Evolutionary conservation across 2,888 invertebrate species (phyloP), one percentile per base, ranked within the genome.

Genomic region (Cephus rjabovi): DNA sequence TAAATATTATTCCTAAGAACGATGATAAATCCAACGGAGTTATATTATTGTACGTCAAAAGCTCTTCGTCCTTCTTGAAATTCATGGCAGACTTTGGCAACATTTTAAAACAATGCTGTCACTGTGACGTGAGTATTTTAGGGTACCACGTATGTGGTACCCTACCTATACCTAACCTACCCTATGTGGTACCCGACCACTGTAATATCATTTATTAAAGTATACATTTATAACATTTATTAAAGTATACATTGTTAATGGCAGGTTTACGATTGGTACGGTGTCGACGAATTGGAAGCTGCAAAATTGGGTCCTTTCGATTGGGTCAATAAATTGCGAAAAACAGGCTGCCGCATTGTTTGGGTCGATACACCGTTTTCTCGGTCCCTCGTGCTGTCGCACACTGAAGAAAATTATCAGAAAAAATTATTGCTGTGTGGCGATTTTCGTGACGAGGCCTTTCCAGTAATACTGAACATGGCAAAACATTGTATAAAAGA

Each of bases 181-280:
- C n/a, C n/a, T n/a, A n/a, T n/a, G n/a, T n/a, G n/a, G n/a, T n/a
- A n/a, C n/a, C n/a, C n/a, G n/a, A n/a, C n/a, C n/a, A n/a, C n/a
- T n/a, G n/a, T n/a, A n/a, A n/a, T n/a, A n/a, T n/a, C n/a, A 30
- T 30, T 30, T 30, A 30, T 30, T 30, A 30, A 30, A 30, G 30
- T 30, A 30, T 30, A 30, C 30, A 30, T 30, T 30, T 30, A 30
- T 30, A 30, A 30, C 30, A 30, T 9, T 56, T 23, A 2, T 56
- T 56, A 9, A 23, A 23, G 6, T 23, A 15, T 56, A 56, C 9
- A 56, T 56, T 56, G 0, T 56, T 56, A 15, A 56, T 56, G 23
- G 11, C 70, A 90, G 90, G 84, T 90, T n/a, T 80, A 86, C 33
- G 89, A 89, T 80, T 89, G 89, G 88, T 86, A 89, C 77, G 83